Evolutionary conservation across 2,113 vertebrate genomes (phyloP), one percentile per base, ranked within the genome.

Genomic region (Onychorhynchus coronatus): DNA sequence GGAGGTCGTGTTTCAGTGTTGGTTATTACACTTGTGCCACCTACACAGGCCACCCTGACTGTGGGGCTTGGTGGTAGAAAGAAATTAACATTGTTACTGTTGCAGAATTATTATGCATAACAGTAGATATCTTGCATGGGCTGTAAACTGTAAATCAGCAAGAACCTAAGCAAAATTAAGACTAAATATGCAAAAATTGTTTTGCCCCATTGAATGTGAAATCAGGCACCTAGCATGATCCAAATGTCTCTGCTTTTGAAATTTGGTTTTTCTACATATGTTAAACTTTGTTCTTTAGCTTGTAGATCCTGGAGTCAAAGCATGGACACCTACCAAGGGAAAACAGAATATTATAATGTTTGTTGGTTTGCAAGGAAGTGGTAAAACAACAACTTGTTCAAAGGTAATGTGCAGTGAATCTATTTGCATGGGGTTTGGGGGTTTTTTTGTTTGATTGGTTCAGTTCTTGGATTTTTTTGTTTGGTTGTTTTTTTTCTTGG

Each of bases 291-390:
- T 68, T 87, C 47, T 95, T 25, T 85, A 99, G 99, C 98, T 99
- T 94, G 99, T 99, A 91, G 99, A 99, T 97, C 99, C 99, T 52
- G 99, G 99, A 77, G 99, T 99, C 85, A 99, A 99, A 98, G 99
- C 99, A 25, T 99, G 99, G 99, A 99, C 99, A 65, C 99, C 99
- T 21, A 99, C 99, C 23, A 99, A 99, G 98, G 99, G 99, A 96
- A 99, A 99, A 97, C 99, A 99, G 96, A 99, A 99, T 35, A 99
- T 99, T 85, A 99, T 99, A 94, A 99, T 99, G 99, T 99, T 99
- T 97, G 99, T 99, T 71, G 99, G 99, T 74, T 98, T 99, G 88
- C 99, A 99, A 95, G 99, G 99, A 92, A 99, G 99, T 88, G 99
- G 99, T 80, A 99, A 99, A 98, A 99, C 99, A 35, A 99, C 99